These are phyloP conservation scores for Craseonycteris thonglongyai DNA, from an alignment of 2,113 vertebrate species.

Conservation along the genomic window DNA sequence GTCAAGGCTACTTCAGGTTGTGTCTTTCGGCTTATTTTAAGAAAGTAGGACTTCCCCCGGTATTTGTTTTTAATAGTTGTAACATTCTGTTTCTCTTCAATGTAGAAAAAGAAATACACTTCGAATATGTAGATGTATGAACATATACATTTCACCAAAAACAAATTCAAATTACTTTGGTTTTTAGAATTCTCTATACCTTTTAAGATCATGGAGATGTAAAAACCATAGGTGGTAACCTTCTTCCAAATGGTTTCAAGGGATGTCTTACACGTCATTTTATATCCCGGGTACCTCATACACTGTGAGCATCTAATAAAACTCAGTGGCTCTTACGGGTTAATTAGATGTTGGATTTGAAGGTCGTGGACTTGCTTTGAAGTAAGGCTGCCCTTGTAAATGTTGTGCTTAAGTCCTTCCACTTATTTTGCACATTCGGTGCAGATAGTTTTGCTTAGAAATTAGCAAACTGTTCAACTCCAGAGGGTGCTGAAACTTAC, in stretches of 20 bases:
- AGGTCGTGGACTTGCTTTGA: not conserved
- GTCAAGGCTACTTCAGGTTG: not conserved
- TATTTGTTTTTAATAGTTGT: not conserved
- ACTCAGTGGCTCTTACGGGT: not conserved
- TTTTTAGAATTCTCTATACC: not conserved
- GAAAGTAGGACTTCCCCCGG: not conserved
- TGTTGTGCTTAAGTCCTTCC: not conserved
- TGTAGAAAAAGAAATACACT: not conserved
- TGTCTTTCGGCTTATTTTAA: not conserved
- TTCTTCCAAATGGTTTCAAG: constrained; percentile 16
- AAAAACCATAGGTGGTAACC: not conserved
- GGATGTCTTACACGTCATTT: not conserved
- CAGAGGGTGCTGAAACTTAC: not conserved
- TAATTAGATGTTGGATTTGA: not conserved
- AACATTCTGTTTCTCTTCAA: not conserved
- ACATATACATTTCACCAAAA: not conserved
- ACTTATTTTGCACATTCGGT: not conserved
- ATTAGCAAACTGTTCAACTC: not conserved
- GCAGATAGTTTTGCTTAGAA: not conserved
- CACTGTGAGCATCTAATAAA: not conserved
- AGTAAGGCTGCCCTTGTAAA: not conserved
- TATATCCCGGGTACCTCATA: not conserved
- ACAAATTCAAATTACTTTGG: not conserved
- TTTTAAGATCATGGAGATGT: not conserved
- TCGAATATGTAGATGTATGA: not conserved